Percentiles rank a stretch among this genome's conserved stretches.
Evolutionary conservation across 2,113 vertebrate genomes (phyloP).

Genomic region (Sigmodon hispidus): DNA sequence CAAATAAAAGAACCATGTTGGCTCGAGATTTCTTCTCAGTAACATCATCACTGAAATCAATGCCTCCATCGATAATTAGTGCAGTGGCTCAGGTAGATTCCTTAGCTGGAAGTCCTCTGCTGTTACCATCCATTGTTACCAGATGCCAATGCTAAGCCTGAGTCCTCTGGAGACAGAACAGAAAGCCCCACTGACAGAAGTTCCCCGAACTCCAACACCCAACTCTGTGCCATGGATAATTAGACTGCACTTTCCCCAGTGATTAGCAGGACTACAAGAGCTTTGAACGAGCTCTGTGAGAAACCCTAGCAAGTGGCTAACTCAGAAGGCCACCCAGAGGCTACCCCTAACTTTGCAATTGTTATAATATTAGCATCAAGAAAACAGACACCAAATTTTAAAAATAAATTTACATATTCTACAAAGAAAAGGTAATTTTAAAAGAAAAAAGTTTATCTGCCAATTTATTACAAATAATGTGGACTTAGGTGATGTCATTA

Average conservation of each 20-base stretch:
- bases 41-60: not conserved
- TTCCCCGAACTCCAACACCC: not conserved
- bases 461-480: not conserved
- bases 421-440: conserved; percentile 13
- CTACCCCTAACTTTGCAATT: not conserved
- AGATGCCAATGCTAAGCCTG: not conserved
- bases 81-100: not conserved
- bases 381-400: not conserved
- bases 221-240: not conserved
- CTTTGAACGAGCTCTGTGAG: not conserved
- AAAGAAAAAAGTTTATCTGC: not conserved
- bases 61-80: not conserved
- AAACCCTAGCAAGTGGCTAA: not conserved
- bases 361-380: not conserved
- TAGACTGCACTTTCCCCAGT: not conserved
- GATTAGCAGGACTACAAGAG: not conserved
- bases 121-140: not conserved
- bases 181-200: not conserved
- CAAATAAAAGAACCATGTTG: not conserved
- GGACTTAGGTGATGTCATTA: not conserved
- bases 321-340: not conserved
- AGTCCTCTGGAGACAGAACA: not conserved
- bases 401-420: not conserved
- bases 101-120: not conserved
- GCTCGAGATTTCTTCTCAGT: not conserved